phyloP scores from a whole-genome alignment of 2,113 vertebrate species.

The Corythaeola cristata region DNA sequence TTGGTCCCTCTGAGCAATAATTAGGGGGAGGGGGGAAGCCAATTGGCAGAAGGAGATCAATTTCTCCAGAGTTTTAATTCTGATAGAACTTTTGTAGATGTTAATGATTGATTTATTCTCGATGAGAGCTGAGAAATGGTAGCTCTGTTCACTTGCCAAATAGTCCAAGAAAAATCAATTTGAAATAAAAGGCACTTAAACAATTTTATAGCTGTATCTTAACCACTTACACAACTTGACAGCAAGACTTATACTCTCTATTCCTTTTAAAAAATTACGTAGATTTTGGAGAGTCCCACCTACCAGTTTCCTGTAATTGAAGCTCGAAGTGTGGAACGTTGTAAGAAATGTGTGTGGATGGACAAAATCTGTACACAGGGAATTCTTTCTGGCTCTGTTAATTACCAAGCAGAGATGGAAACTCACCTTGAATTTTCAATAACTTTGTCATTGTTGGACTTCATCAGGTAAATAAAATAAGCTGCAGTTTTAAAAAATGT shows the following conservation, averaged over 20 bases:
- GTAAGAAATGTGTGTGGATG: conserved; percentile 79
- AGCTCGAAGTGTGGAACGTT: conserved; percentile 64
- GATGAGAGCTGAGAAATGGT: neutral
- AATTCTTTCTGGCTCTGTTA: conserved; percentile 73
- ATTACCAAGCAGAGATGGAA: conserved; percentile 71
- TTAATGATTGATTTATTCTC: neutral
- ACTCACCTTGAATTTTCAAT: conserved; percentile 78
- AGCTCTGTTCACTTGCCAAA: neutral
- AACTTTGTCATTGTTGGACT: conserved; percentile 82
- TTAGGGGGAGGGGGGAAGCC: neutral
- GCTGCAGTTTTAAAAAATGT: neutral
- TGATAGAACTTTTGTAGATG: neutral
- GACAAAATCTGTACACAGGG: conserved; percentile 76
- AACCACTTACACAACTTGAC: neutral
- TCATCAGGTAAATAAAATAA: conserved; percentile 86
- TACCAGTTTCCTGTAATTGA: conserved; percentile 62
- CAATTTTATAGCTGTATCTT: neutral
- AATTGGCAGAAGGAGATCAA: rapidly evolving
- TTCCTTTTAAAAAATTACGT: neutral
- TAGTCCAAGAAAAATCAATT: neutral
- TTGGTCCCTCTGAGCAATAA: neutral
- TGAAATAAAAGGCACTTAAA: neutral
- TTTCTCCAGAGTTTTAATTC: neutral
- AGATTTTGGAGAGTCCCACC: conserved; percentile 76
- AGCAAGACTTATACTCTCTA: neutral